phyloP scores from a whole-genome alignment of 1,140 invertebrate genomes.

The Trissolcus basalis region DNA sequence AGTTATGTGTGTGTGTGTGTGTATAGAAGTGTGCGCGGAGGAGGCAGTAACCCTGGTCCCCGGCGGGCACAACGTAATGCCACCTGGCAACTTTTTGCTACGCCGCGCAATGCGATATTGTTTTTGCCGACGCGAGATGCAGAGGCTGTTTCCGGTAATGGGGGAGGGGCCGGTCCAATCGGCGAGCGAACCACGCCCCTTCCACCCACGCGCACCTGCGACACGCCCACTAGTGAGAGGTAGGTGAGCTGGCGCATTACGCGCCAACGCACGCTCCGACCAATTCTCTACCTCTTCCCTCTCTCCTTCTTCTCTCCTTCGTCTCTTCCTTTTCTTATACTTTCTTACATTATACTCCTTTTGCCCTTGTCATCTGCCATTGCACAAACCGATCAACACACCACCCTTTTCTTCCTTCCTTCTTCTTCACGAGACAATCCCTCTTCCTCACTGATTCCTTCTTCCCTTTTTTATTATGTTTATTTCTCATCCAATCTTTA shows the following conservation, averaged over 20 bases:
- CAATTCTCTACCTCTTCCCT: slow-evolving; percentile 24
- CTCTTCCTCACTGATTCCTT: slow-evolving; percentile 10
- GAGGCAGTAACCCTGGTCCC: slow-evolving; percentile 66
- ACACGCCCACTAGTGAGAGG: slow-evolving; percentile 67
- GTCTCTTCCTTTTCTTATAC: slow-evolving; percentile 18
- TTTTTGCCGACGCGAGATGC: slow-evolving; percentile 66
- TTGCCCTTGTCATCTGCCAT: slow-evolving; percentile 50
- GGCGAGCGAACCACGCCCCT: slow-evolving; percentile 64
- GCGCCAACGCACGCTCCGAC: slow-evolving; percentile 41
- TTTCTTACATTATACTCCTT: slow-evolving; percentile 26
- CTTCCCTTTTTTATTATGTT: slow-evolving; percentile 6
- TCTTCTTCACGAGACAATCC: slow-evolving; percentile 18
- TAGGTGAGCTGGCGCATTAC: slow-evolving; percentile 49
- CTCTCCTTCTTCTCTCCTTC: slow-evolving; percentile 42
- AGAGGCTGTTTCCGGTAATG: slow-evolving; percentile 61
- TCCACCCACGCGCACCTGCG: slow-evolving; percentile 73
- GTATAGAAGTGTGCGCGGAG: slow-evolving; percentile 30
- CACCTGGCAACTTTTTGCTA: slow-evolving; percentile 75
- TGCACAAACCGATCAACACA: slow-evolving; percentile 47
- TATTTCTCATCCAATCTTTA: neutral
- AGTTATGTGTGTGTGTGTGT: neutral
- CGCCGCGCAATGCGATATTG: slow-evolving; percentile 69
- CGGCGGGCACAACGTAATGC: slow-evolving; percentile 71
- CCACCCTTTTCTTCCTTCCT: slow-evolving; percentile 41
- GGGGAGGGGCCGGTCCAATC: slow-evolving; percentile 62